Base-by-base conservation (phyloP, 2,888 invertebrate genomes). In the Cabera pusaria region DNA sequence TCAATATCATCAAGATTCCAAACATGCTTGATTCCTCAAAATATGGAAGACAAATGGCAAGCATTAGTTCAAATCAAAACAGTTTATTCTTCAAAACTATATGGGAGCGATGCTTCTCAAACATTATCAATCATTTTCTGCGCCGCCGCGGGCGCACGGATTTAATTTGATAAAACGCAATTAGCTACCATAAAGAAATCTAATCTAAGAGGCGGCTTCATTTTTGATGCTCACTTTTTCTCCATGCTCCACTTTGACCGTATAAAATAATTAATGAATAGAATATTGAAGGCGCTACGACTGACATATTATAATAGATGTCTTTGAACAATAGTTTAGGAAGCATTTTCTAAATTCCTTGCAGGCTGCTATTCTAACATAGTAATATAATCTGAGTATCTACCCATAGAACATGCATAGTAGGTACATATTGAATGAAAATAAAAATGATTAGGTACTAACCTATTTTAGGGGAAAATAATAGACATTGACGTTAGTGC, bases 141-240 rank as follows among this genome's bases (percentile, higher is more conserved):
- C 59, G 51, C 35, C 51, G 54, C 57, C 52, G 64, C 56, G 53
- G 53, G 72, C 62, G 76, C 75, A 71, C 74, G 75, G 77, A 80
- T 79, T 84, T 87, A 85, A 88, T 88, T 87, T 88, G 88, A 88
- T 88, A 88, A 87, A 86, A 87, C 72, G 81, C 86, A 88, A 87
- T 88, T 88, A 87, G 87, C 87, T 88, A 87, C 88, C 85, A 85
- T 82, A 82, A 82, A 80, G 81, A 81, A 87, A 84, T 85, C 85
- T 86, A 85, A 88, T 87, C 81, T 82, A 57, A 66, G 72, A 77
- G 73, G 73, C 80, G 73, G 78, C 69, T 58, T 65, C 67, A 61
- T 76, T 84, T 85, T 84, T 81, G 70, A 68, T 71, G 64, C 64
- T 64, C 68, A 66, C 60, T 75, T 73, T 74, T 80, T 74, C 56